Evolutionary conservation across 2,888 invertebrate species (phyloP), one percentile per base, ranked within the genome.

Genomic region (Hirtodrosophila confusa): DNA sequence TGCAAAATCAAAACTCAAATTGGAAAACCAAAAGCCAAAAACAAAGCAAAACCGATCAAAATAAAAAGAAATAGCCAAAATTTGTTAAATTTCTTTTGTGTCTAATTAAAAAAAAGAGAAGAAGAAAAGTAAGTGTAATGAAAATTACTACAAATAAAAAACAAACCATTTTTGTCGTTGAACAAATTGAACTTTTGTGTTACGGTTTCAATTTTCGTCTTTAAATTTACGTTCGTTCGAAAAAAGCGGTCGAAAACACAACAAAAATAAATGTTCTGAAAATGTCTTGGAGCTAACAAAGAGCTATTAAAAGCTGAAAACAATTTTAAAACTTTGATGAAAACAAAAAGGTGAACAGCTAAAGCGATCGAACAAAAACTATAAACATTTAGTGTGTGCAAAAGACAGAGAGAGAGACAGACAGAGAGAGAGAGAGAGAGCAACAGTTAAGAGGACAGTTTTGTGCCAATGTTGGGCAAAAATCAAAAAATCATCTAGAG

Each of bases 21-120:
- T 75, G 69, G 72, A 86, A 71, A 77, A 49, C 57, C 69, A 68
- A 84, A 86, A 72, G 44, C 67, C 58, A 74, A 50, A 64, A 61
- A 45, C 45, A 75, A 69, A 64, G 36, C 61, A 53, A 49, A 64
- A 61, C 35, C 53, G 47, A 55, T 27, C 49, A 53, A 57, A 69
- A 67, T 48, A 60, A 70, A 76, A 80, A 5, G 73, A 87, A 88
- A 88, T 86, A 88, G 88, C 84, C 88, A 88, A 88, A 84, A 88
- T 80, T 88, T 88, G 83, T 87, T 84, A 80, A 88, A 82, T 85
- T 87, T 78, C 6, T 63, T 79, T 86, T 83, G 68, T 79, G 68
- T 66, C 62, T 61, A 63, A 68, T 69, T 65, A 49, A 69, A 57
- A 66, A 54, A 60, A 48, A 27, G 50, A 43, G 0, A 27, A 27